Conservation (phyloP, 2,888 invertebrate species). For the Monochamus alternatus region DNA sequence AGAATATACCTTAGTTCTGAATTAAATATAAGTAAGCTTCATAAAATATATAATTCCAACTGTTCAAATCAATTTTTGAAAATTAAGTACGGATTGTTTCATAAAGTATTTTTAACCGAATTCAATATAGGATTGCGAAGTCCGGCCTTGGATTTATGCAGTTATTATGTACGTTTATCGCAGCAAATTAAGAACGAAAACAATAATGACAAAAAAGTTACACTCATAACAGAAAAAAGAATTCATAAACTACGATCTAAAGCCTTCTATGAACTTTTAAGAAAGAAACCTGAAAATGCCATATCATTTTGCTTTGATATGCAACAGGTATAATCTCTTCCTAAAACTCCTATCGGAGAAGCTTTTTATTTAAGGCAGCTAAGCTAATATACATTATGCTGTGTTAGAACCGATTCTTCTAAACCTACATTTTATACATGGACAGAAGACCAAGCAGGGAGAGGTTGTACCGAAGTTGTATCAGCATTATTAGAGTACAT, state of each 20-base stretch:
- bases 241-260: neutral
- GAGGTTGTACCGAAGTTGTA: conserved; percentile 28
- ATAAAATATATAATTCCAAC: neutral
- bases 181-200: neutral
- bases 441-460: conserved; percentile 22
- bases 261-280: neutral
- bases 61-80: neutral
- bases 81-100: neutral
- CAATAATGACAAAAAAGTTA: too few species aligned
- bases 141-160: neutral
- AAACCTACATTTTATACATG: conserved; percentile 8
- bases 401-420: neutral
- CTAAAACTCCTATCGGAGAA: conserved; percentile 18
- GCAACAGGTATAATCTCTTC: neutral
- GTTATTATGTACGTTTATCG: neutral
- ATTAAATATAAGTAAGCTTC: neutral
- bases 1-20: neutral
- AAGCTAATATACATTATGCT: neutral
- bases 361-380: conserved; percentile 14
- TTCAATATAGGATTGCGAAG: neutral
- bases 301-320: conserved; percentile 22
- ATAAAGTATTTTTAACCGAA: neutral
- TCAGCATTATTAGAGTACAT: conserved; percentile 20
- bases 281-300: neutral
- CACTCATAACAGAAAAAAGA: neutral